These are phyloP conservation scores for Vidua macroura DNA, from an alignment of 2,113 vertebrate genomes.

Conservation along the genomic window DNA sequence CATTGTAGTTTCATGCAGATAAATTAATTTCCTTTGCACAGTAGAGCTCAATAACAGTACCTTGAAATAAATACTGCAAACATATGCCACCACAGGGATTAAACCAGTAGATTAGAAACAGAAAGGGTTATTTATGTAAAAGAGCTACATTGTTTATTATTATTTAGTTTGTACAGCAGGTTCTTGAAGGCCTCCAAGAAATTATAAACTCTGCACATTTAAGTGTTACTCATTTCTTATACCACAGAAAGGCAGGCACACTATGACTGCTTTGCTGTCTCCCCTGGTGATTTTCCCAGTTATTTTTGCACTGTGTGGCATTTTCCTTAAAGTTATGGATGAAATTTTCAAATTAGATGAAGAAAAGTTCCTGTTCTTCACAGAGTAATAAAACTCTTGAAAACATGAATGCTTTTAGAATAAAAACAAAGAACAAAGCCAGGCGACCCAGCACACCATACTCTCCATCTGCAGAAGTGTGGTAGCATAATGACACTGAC, in stretches of 20 bases:
- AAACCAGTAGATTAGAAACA: neutral
- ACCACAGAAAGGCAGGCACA: neutral
- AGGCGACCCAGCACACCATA: no score
- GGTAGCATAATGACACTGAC: rapidly evolving
- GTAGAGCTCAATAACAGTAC: neutral
- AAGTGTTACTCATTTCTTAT: neutral
- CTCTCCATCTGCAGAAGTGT: neutral
- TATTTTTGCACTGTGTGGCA: neutral
- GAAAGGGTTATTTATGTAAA: conserved; percentile 39
- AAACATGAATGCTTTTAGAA: neutral
- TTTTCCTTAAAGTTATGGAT: neutral
- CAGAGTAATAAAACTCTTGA: neutral
- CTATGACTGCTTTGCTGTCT: neutral
- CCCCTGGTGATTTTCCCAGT: neutral
- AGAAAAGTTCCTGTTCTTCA: neutral
- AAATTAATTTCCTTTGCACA: conserved; percentile 1
- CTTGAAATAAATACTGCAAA: neutral
- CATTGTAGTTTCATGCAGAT: neutral
- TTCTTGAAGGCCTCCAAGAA: neutral
- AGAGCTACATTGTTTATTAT: neutral
- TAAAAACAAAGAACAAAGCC: neutral
- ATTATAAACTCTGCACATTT: neutral
- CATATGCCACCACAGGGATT: neutral
- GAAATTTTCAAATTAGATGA: neutral
- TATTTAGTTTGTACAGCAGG: neutral